phyloP scores from a whole-genome alignment of 2,888 invertebrate species.

The Carcina quercana region DNA sequence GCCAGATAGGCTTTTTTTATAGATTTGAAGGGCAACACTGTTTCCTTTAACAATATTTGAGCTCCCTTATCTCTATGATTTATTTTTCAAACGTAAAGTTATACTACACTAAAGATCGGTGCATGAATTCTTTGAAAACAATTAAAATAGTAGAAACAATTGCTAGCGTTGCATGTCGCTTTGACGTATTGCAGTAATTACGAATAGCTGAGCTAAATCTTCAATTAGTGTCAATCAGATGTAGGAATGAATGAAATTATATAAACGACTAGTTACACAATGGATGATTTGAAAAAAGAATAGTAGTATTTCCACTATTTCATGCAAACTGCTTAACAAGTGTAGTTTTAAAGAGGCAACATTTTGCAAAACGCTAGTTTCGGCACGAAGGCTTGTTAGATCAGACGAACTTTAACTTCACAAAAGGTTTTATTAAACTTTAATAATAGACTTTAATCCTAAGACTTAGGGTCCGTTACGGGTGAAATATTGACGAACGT shows the following conservation, averaged over 20 bases:
- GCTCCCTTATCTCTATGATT: no score
- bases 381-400: constrained; percentile 63
- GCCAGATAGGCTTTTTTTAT: no score
- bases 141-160: constrained; percentile 10
- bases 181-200: constrained; percentile 4
- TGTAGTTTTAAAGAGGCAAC: constrained; percentile 60
- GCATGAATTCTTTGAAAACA: no score
- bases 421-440: constrained; percentile 18
- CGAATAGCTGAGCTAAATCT: neutral
- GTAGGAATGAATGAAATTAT: neutral
- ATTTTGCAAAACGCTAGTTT: constrained; percentile 64
- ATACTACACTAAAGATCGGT: no score
- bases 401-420: constrained; percentile 41
- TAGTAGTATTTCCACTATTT: constrained; percentile 29
- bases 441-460: constrained; percentile 25
- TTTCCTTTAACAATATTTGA: no score
- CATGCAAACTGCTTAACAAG: constrained; percentile 49
- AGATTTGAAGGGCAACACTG: no score
- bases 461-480: constrained; percentile 25
- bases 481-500: constrained; percentile 18
- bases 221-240: constrained; percentile 24
- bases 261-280: constrained; percentile 15
- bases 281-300: constrained; percentile 21
- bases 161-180: constrained; percentile 5
- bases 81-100: no score